phyloP scores from a whole-genome alignment of 2,888 invertebrate species.

The Dendrolimus pini region DNA sequence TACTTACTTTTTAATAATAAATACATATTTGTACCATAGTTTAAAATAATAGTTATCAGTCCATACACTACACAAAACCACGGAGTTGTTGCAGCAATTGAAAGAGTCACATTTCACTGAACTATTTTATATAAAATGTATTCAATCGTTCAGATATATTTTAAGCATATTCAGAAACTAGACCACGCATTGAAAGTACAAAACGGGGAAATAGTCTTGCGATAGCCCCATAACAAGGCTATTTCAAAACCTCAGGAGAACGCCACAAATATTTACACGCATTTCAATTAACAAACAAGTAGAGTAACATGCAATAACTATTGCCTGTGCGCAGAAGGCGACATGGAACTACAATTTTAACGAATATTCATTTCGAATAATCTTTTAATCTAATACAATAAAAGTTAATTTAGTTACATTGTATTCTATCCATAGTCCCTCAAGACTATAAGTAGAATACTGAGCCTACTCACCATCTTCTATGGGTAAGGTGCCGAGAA shows the following conservation, averaged over 20 bases:
- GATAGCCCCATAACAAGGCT: slow-evolving; percentile 33
- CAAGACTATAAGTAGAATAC: too few relatives aligned
- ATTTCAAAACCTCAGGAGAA: slow-evolving; percentile 50
- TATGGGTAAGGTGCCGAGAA: too few relatives aligned
- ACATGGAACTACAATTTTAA: slow-evolving; percentile 30
- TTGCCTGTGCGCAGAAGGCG: slow-evolving; percentile 31
- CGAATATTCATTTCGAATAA: not conserved
- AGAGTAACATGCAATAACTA: slow-evolving; percentile 46
- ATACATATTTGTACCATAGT: too few relatives aligned
- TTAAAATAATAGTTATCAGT: too few relatives aligned
- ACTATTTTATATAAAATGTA: not conserved
- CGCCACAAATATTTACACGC: slow-evolving; percentile 60
- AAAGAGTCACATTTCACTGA: too few relatives aligned
- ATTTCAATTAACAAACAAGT: slow-evolving; percentile 66
- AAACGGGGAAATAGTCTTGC: not conserved
- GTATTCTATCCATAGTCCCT: too few relatives aligned
- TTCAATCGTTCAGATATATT: not conserved
- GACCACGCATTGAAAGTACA: not conserved
- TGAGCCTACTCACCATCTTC: too few relatives aligned
- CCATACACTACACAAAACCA: too few relatives aligned
- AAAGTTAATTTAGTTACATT: too few relatives aligned
- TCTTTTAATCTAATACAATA: not conserved
- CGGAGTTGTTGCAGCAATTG: too few relatives aligned
- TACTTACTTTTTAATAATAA: too few relatives aligned
- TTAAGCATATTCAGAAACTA: slow-evolving; percentile 10